A percentile compares a stretch with the other conserved stretches of the same genome.
phyloP scores from a whole-genome alignment of 1,140 invertebrate genomes.

The Trichonephila clavata region DNA sequence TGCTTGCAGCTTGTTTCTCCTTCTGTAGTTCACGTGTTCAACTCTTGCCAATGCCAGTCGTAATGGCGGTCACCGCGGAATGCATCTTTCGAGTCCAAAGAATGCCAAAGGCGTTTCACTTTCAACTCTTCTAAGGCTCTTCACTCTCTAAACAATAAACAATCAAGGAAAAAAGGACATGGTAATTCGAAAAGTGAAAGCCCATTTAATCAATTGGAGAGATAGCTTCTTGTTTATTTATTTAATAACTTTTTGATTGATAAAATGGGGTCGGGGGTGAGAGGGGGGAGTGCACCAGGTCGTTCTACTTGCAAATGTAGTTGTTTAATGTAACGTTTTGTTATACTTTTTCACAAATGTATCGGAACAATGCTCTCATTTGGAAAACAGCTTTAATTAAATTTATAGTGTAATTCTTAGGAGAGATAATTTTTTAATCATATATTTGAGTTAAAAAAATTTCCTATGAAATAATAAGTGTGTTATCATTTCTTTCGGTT shows the following conservation, averaged over 20 bases:
- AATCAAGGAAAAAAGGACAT: constrained; percentile 21
- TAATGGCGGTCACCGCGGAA: constrained; percentile 45
- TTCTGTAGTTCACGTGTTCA: constrained; percentile 44
- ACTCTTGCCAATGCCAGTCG: constrained; percentile 56
- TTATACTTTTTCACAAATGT: neutral
- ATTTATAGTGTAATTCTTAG: too few species aligned
- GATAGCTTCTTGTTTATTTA: neutral
- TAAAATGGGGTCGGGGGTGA: constrained; percentile 7
- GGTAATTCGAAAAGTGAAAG: constrained; percentile 29
- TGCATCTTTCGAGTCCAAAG: neutral
- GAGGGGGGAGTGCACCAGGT: neutral
- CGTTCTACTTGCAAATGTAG: neutral
- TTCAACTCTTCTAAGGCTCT: neutral
- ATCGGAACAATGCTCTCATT: neutral
- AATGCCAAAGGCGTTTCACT: constrained; percentile 33
- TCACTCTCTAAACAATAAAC: constrained; percentile 60
- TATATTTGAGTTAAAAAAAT: too few species aligned
- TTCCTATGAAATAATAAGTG: too few species aligned
- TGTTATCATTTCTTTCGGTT: too few species aligned
- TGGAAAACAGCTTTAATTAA: too few species aligned
- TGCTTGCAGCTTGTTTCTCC: constrained; percentile 9
- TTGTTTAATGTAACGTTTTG: neutral
- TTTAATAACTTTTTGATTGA: neutral
- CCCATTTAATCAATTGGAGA: neutral
- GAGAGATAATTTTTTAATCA: too few species aligned